These are phyloP conservation scores for Nephila pilipes DNA, from an alignment of 1,140 invertebrate species.

Conservation along the genomic window DNA sequence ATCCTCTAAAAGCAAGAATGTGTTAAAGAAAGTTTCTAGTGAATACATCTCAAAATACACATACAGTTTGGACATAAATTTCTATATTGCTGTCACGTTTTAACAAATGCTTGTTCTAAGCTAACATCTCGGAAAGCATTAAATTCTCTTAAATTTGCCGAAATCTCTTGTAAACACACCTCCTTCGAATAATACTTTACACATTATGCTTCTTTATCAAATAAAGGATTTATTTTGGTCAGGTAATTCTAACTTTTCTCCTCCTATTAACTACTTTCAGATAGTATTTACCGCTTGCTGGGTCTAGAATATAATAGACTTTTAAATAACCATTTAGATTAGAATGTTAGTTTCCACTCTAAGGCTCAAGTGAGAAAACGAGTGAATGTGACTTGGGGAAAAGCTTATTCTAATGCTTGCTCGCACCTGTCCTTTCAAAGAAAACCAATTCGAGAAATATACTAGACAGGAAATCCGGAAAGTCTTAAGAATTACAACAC, in stretches of 20 bases:
- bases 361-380: background rate
- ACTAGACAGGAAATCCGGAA: conserved; percentile 3
- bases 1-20: too few relatives aligned
- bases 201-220: conserved; percentile 11
- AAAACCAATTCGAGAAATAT: conserved; percentile 15
- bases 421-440: conserved; percentile 18
- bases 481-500: conserved; percentile 42
- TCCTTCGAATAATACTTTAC: background rate
- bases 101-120: background rate
- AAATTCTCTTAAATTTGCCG: background rate
- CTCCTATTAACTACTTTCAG: background rate
- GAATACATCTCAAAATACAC: too few relatives aligned
- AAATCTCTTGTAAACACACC: background rate
- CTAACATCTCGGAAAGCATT: background rate
- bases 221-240: background rate
- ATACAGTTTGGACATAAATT: too few relatives aligned
- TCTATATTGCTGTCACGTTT: too few relatives aligned
- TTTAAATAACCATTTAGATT: conserved; percentile 46
- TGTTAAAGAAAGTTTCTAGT: too few relatives aligned
- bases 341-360: conserved; percentile 52
- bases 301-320: background rate
- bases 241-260: background rate
- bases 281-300: conserved; percentile 24
- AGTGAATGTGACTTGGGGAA: conserved; percentile 20
- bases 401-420: conserved; percentile 16